Base-by-base conservation (phyloP, 2,888 invertebrate genomes). In the Atherix ibis region DNA sequence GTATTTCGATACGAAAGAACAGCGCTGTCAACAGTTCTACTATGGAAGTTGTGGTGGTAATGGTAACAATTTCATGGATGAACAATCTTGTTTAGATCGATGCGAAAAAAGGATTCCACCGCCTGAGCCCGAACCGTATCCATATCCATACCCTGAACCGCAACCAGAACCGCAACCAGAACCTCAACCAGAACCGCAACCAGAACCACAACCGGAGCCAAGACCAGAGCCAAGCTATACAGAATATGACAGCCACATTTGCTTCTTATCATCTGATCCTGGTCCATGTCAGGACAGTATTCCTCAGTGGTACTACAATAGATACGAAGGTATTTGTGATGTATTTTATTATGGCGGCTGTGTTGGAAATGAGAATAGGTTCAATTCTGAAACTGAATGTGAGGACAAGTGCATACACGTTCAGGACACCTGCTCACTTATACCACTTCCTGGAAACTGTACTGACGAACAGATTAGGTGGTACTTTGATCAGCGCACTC, bases 11-110 rank as follows among this genome's bases (percentile, higher is more conserved):
- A 75, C 80, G 0, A 68, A 69, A 47, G 73, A 74, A 30, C 68
- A 71, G 40, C 65, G 65, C 22, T 95, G 94, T 56, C 64, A 70
- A 34, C 76, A 75, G 49, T 94, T 92, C 63, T 75, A 82, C 46
- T 92, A 79, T 54, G 85, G 89, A 24, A 92, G 94, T 31, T 94
- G 94, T 53, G 80, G 78, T 13, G 94, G 92, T 18, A 97, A 95
- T 52, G 72, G 69, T 2, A 94, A 92, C 59, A 85, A 85, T 61
- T 94, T 89, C 62, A 53, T 53, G 6, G 66, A 70, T 1, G 68
- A 78, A 52, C 58, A 67, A 28, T 73, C 71, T 31, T 89, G 88
- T 47, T 55, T 68, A 41, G 62, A 62, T 29, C 66, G 73, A 25
- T 85, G 87, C 53, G 66, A 68, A 40, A 62, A 54, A 24, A 57